Base-by-base conservation (phyloP, 2,113 vertebrate genomes). In the Epinephelus fuscoguttatus region DNA sequence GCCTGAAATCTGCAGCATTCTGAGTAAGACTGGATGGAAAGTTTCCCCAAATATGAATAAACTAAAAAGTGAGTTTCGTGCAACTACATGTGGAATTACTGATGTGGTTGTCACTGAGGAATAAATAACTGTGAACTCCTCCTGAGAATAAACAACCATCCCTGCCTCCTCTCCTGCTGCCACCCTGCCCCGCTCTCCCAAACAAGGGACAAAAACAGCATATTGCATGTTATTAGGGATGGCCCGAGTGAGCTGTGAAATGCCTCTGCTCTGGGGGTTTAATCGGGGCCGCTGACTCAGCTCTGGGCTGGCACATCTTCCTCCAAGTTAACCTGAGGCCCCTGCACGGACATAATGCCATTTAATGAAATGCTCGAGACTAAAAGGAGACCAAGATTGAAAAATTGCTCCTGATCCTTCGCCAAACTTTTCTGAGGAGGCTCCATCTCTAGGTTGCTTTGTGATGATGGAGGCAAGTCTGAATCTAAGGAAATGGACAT, bases 351-450 rank as follows among this genome's bases (percentile, higher is more conserved):
- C 77, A 70, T 82, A 66, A 89, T 69, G 62, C 59, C 63, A 72
- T 72, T 82, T 89, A 89, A 89, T 60, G 69, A 91, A 81, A 83
- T 23, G 70, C 17, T 37, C 3, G 6, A 81, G 27, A 73, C 50
- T 76, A 12, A 61, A 70, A 72, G 19, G 17, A 67, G 70, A 55
- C 49, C 27, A 0, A 30, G 52, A 62, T 18, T 70, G 79, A 89
- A 82, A 75, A 17, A 33, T 62, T 75, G 61, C 80, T 73, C 72
- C 40, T 70, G 21, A 79, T 37, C 59, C 63, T 37, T 45, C 17
- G 62, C 74, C 33, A 78, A 61, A 71, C 27, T 49, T 70, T 79
- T 71, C 25, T 11, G 8, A 13, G 42, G 45, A n/a, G 62, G 45
- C 53, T 64, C 64, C 53, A 47, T 73, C 71, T 84, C 70, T 23